A percentile compares a stretch with the other conserved stretches of the same genome.
These are phyloP conservation scores for Electrophaes corylata DNA, from an alignment of 2,888 invertebrate species.

Conservation along the genomic window DNA sequence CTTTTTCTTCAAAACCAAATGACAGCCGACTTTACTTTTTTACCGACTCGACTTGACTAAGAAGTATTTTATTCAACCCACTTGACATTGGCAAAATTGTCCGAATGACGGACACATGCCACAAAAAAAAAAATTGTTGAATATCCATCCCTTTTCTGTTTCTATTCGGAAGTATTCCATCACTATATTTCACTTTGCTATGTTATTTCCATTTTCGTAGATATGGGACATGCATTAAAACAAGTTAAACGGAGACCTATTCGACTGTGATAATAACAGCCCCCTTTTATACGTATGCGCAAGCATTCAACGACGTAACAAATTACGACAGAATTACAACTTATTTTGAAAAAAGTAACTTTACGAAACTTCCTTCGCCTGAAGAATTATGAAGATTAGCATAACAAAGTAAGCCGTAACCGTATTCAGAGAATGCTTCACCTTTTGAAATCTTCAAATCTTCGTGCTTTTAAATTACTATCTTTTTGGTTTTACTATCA, in stretches of 20 bases:
- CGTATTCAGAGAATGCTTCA: slow-evolving; percentile 74
- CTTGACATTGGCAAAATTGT: no score
- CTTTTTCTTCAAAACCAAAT: no score
- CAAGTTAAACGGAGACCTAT: background rate
- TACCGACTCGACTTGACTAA: no score
- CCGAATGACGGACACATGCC: no score
- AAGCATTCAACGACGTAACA: slow-evolving; percentile 67
- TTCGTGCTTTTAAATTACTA: slow-evolving; percentile 42
- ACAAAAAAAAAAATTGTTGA: no score
- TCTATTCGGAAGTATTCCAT: no score
- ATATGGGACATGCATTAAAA: background rate
- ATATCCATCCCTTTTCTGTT: no score
- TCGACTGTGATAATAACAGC: slow-evolving; percentile 5
- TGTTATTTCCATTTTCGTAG: background rate
- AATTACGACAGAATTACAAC: slow-evolving; percentile 79
- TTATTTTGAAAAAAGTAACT: slow-evolving; percentile 80
- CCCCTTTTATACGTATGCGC: slow-evolving; percentile 47
- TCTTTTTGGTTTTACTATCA: background rate
- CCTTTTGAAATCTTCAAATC: slow-evolving; percentile 65
- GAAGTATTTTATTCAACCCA: no score
- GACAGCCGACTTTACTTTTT: no score
- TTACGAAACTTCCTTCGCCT: slow-evolving; percentile 72
- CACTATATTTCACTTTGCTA: no score
- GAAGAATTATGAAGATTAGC: slow-evolving; percentile 83
- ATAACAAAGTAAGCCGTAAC: slow-evolving; percentile 81